Conservation (phyloP, 2,888 invertebrate species). For the Saturnia pavonia region DNA sequence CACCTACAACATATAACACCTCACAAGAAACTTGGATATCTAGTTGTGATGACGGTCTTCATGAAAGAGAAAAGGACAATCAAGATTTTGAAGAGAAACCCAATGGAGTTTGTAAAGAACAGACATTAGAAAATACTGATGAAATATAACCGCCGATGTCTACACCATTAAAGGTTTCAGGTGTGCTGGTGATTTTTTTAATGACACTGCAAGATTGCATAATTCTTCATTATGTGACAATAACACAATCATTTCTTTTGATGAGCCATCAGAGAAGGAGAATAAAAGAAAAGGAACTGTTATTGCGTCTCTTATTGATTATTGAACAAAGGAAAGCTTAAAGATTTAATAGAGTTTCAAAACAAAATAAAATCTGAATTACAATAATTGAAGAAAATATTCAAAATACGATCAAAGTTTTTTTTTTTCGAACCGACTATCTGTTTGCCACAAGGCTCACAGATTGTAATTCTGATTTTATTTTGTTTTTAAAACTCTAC, state of each 20-base stretch:
- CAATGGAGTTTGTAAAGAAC: conserved; percentile 43
- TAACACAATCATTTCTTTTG: conserved; percentile 66
- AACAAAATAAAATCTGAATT: conserved; percentile 52
- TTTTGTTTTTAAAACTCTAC: no score
- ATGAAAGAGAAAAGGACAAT: conserved; percentile 66
- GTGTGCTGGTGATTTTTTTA: conserved; percentile 59
- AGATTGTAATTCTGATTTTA: no score
- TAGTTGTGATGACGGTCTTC: conserved; percentile 65
- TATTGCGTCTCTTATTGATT: conserved; percentile 66
- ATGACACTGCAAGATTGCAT: conserved; percentile 54
- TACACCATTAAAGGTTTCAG: conserved; percentile 67
- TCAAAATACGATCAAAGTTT: conserved; percentile 45
- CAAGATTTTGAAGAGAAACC: conserved; percentile 53
- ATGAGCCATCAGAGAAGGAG: conserved; percentile 43
- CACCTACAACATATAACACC: conserved; percentile 50
- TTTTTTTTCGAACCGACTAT: no score
- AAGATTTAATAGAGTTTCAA: conserved; percentile 55
- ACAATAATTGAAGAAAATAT: conserved; percentile 57
- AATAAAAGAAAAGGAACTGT: conserved; percentile 62
- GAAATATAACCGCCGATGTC: conserved; percentile 62
- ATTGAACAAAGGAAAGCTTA: conserved; percentile 59
- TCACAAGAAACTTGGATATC: conserved; percentile 64
- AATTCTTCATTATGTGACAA: conserved; percentile 49
- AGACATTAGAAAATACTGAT: conserved; percentile 53
- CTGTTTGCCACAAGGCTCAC: no score